Base-by-base conservation (phyloP, 2,797 vertebrate genomes). In the Columba guinea region DNA sequence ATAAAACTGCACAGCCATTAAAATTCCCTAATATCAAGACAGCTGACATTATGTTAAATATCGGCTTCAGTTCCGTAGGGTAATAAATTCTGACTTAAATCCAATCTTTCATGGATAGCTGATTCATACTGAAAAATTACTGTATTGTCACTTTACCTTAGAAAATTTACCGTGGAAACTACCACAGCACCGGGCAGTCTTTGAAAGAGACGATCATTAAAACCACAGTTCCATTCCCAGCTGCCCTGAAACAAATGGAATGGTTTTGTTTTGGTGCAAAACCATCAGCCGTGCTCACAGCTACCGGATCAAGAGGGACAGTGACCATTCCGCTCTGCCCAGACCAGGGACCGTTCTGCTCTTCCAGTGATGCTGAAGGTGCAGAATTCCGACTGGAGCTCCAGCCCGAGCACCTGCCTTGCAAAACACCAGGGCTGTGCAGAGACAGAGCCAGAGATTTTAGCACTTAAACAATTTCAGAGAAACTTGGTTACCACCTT, bases 41-140 rank as follows among this genome's bases (percentile, higher is more conserved):
- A 97, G 91, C 71, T 96, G 97, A 96, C 96, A 97, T 95, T 95
- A 96, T 96, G 96, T 97, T 97, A 97, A 97, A 98, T 97, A 97
- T 96, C 97, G 96, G 94, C 97, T 97, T 97, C 96, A 91, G 90
- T 96, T 97, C 95, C 67, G 18, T 5, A 21, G 93, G 73, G 95
- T 94, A 97, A 98, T 98, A 97, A 97, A 98, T 98, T 97, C 90
- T 97, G 94, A 98, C 96, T 96, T 96, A 97, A 98, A 97, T 96
- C 94, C 89, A 97, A 97, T 97, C 97, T 97, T 96, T 97, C 97
- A 97, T 95, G 96, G 97, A 96, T 95, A 97, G 95, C 90, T 97
- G 96, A 97, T 96, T 96, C 96, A 97, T 97, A 97, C 96, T 96
- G 97, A 98, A 97, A 97, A 97, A 97, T 96, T 95, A 97, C 86